Conservation (phyloP, 2,888 invertebrate species). For the Anthophora plumipes region DNA sequence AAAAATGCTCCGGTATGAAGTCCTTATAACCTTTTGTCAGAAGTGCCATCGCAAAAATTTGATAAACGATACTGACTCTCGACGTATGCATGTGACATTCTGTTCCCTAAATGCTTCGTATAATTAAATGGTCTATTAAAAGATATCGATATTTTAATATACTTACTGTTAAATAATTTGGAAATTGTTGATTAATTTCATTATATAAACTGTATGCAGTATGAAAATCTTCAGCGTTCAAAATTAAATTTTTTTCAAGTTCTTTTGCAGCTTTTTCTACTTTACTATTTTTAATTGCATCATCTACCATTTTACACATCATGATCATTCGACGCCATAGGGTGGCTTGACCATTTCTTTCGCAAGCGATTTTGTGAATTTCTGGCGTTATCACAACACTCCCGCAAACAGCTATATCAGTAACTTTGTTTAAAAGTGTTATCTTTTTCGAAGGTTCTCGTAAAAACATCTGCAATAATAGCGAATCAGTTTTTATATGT, state of each 20-base stretch:
- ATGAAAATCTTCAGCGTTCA: conserved; percentile 78
- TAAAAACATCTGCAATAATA: conserved; percentile 84
- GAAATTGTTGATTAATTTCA: conserved; percentile 30
- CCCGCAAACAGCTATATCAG: conserved; percentile 88
- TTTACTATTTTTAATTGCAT: conserved; percentile 79
- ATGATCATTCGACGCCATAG: conserved; percentile 68
- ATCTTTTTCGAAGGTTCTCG: conserved; percentile 84
- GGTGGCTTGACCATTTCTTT: conserved; percentile 84
- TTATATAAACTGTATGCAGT: conserved; percentile 63
- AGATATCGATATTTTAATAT: not conserved
- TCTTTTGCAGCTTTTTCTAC: conserved; percentile 80
- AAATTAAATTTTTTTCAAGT: conserved; percentile 78
- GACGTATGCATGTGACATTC: conserved; percentile 85
- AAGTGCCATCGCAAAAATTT: conserved; percentile 86
- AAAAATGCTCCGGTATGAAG: conserved; percentile 88
- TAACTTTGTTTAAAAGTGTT: conserved; percentile 85
- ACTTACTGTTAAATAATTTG: conserved; percentile 12
- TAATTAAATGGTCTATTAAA: not conserved
- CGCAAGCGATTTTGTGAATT: conserved; percentile 85
- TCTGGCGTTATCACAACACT: conserved; percentile 87
- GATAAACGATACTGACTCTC: conserved; percentile 85
- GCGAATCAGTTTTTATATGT: not conserved
- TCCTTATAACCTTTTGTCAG: conserved; percentile 86
- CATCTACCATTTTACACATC: conserved; percentile 75
- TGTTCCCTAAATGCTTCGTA: conserved; percentile 30